These are phyloP conservation scores for Siphonodentalium dalli DNA, from an alignment of 2,888 invertebrate genomes.

Conservation along the genomic window DNA sequence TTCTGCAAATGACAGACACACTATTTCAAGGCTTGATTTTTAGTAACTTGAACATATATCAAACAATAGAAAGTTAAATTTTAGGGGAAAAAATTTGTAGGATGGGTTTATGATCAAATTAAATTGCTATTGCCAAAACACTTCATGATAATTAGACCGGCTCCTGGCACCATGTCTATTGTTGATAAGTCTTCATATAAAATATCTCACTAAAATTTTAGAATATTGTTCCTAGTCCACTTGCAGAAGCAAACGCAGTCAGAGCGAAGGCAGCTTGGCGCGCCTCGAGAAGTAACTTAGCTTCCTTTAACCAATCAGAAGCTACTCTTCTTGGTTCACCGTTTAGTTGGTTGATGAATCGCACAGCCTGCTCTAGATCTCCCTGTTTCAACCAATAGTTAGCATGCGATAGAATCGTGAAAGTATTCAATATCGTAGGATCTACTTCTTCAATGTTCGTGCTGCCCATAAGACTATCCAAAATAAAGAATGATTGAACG, in stretches of 20 bases:
- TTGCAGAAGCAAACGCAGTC: conserved; percentile 71
- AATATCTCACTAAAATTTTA: conserved; percentile 28
- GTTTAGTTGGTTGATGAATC: conserved; percentile 82
- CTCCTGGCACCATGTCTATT: too few relatives aligned
- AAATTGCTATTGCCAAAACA: too few relatives aligned
- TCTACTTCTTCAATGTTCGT: conserved; percentile 41
- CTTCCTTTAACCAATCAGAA: conserved; percentile 85
- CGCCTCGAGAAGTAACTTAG: conserved; percentile 83
- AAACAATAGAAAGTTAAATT: too few relatives aligned
- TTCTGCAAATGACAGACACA: too few relatives aligned
- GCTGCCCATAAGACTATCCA: conserved; percentile 68
- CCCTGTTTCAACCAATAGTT: conserved; percentile 83
- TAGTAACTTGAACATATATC: too few relatives aligned
- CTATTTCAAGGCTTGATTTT: too few relatives aligned
- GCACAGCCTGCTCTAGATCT: conserved; percentile 84
- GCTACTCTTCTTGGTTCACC: conserved; percentile 90
- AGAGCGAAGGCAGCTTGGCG: conserved; percentile 89
- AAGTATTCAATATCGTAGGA: conserved; percentile 74
- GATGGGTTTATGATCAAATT: too few relatives aligned
- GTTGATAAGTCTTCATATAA: too few relatives aligned
- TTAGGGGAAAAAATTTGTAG: too few relatives aligned
- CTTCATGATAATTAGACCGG: too few relatives aligned
- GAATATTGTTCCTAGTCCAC: conserved; percentile 58
- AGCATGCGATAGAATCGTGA: conserved; percentile 87
- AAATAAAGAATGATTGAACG: conserved; percentile 81